phyloP scores from a whole-genome alignment of 2,113 vertebrate species.

The Pituophis catenifer region DNA sequence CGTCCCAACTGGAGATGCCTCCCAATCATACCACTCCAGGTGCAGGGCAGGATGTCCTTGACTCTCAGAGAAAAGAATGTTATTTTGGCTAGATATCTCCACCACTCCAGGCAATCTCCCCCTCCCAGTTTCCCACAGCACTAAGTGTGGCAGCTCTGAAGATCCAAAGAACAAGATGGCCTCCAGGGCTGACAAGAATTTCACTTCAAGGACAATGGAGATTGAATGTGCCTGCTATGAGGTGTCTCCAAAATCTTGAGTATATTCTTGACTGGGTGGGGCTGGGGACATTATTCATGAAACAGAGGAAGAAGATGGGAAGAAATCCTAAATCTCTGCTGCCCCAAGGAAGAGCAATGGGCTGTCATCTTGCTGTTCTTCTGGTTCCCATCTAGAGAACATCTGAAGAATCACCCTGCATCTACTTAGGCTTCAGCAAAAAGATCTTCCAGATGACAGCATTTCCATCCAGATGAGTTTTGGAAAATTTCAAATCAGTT shows the following conservation, averaged over 20 bases:
- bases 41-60: too few species aligned
- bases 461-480: neutral
- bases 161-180: too few species aligned
- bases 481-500: neutral
- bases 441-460: neutral
- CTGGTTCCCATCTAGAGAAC: neutral
- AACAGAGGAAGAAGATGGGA: neutral
- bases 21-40: too few species aligned
- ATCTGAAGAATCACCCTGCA: neutral
- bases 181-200: neutral
- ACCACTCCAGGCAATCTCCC: too few species aligned
- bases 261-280: neutral
- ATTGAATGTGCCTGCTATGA: neutral
- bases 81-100: too few species aligned
- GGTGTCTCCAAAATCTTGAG: neutral
- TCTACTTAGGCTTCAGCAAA: neutral
- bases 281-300: neutral
- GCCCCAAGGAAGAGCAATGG: neutral
- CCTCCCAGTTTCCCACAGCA: too few species aligned
- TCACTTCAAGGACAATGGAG: neutral
- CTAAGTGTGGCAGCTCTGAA: too few species aligned
- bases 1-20: too few species aligned
- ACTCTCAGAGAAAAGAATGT: too few species aligned
- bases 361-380: neutral
- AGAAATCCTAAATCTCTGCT: neutral